Percentiles rank a stretch among this genome's conserved stretches.
These are phyloP conservation scores for Physocephala rufipes DNA, from an alignment of 2,888 invertebrate species.

Conservation along the genomic window DNA sequence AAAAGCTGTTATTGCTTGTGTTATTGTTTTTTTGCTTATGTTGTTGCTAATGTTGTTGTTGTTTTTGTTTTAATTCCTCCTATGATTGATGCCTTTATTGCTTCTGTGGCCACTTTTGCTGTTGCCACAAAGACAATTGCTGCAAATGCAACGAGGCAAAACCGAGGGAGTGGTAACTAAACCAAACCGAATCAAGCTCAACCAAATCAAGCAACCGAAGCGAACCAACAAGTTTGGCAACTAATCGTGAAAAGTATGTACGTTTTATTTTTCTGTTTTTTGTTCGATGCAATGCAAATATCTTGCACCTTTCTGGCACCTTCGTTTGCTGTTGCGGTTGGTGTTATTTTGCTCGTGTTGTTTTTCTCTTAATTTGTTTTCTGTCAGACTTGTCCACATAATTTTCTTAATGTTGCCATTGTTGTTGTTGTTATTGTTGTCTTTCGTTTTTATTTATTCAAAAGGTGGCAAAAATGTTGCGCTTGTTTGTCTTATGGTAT, in stretches of 20 bases:
- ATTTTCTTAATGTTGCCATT: too few relatives aligned
- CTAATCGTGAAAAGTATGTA: conserved; percentile 4
- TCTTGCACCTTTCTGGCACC: conserved; percentile 7
- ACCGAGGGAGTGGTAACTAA: conserved; percentile 16
- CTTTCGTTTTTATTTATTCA: neutral
- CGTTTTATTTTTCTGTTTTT: neutral
- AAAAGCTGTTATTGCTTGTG: too few relatives aligned
- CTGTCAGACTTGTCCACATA: too few relatives aligned
- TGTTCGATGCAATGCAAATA: conserved; percentile 31
- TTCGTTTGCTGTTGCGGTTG: conserved; percentile 15
- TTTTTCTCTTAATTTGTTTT: too few relatives aligned
- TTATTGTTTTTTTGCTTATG: neutral
- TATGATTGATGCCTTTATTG: too few relatives aligned
- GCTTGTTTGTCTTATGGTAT: neutral
- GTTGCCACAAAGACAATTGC: neutral
- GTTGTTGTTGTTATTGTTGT: too few relatives aligned
- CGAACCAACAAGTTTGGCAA: conserved; percentile 21
- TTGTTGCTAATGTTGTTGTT: conserved; percentile 5
- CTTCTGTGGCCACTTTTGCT: conserved; percentile 2
- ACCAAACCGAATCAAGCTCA: too few relatives aligned
- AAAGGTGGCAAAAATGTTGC: neutral
- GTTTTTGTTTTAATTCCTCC: too few relatives aligned
- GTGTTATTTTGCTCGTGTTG: neutral
- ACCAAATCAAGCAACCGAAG: too few relatives aligned
- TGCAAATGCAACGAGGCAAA: neutral